Conservation (phyloP, 92 coral and sea anemone species). For the Meandrina meandrites region DNA sequence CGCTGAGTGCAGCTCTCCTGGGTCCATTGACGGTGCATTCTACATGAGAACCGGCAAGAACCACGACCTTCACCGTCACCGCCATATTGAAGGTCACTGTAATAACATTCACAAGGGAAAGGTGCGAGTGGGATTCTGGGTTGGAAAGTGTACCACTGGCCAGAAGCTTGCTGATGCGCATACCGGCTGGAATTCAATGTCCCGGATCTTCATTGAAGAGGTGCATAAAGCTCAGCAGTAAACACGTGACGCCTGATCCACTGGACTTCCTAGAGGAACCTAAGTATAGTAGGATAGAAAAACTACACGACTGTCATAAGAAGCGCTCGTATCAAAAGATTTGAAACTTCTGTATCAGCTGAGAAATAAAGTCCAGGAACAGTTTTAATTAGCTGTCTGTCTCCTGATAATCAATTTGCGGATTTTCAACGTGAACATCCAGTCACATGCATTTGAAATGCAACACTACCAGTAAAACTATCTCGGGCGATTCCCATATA, state of each 20-base stretch:
- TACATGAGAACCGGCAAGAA: too few relatives aligned
- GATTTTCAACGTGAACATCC: too few relatives aligned
- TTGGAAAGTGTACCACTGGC: constrained; percentile 27
- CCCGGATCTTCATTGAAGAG: constrained; percentile 15
- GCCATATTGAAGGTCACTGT: too few relatives aligned
- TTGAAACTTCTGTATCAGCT: not conserved
- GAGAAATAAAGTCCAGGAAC: constrained; percentile 4
- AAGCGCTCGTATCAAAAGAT: not conserved
- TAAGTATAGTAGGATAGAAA: not conserved
- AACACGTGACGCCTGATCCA: not conserved
- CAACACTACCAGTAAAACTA: too few relatives aligned
- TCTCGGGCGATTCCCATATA: too few relatives aligned
- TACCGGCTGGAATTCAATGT: constrained; percentile 13
- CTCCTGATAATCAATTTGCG: too few relatives aligned
- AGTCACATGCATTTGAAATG: too few relatives aligned
- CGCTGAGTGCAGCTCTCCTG: too few relatives aligned
- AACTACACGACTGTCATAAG: not conserved
- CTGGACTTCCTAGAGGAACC: not conserved
- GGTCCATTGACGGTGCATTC: too few relatives aligned
- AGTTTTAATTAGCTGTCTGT: not conserved
- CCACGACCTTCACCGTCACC: too few relatives aligned
- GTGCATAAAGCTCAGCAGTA: constrained; percentile 12
- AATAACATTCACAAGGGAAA: too few relatives aligned
- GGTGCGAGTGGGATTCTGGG: constrained; percentile 52
- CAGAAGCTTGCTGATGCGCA: constrained; percentile 6